Evolutionary conservation across 2,113 vertebrate species (phyloP).

Genomic region (Acinonyx jubatus): DNA sequence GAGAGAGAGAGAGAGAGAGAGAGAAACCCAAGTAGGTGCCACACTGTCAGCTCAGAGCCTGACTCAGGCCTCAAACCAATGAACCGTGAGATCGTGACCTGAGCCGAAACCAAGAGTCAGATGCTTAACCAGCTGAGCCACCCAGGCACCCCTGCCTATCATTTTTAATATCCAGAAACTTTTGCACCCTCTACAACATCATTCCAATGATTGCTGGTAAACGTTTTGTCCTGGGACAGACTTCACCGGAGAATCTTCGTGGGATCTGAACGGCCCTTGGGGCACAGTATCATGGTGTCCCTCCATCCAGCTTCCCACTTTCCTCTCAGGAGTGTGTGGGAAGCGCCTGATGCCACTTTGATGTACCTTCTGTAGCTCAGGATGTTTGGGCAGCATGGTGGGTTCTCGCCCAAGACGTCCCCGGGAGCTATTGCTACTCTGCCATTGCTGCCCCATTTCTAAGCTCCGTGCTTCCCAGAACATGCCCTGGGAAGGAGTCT

Average conservation of each 20-base stretch:
- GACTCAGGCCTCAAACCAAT: too few relatives aligned
- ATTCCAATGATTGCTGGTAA: not conserved
- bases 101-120: too few relatives aligned
- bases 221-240: not conserved
- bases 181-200: not conserved
- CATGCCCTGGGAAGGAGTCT: too few relatives aligned
- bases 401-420: not conserved
- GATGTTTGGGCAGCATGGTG: rapidly evolving
- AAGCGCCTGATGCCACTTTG: too few relatives aligned
- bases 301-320: not conserved
- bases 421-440: not conserved
- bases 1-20: too few relatives aligned
- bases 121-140: too few relatives aligned
- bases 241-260: too few relatives aligned
- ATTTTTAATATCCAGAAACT: not conserved
- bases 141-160: not conserved
- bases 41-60: too few relatives aligned
- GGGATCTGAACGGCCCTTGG: not conserved
- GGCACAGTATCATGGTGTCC: not conserved
- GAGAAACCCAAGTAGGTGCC: too few relatives aligned
- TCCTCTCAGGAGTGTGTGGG: not conserved
- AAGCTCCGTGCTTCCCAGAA: not conserved
- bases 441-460: not conserved
- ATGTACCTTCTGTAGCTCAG: not conserved
- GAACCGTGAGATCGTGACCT: too few relatives aligned